Evolutionary conservation across 2,797 vertebrate species (phyloP).

Genomic region (Scolopax bukidnonensis): DNA sequence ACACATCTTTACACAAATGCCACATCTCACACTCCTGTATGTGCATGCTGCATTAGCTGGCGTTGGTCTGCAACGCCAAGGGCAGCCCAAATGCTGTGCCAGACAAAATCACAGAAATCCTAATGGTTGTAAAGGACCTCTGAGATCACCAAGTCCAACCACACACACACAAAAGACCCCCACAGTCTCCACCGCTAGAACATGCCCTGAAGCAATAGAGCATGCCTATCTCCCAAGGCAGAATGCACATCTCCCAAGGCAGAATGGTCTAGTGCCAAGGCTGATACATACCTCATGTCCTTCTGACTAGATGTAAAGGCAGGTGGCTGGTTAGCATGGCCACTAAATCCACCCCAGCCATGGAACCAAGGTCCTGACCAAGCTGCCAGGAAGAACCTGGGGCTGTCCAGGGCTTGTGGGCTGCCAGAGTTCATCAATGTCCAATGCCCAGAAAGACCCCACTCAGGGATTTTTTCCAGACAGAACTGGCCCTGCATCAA

Average conservation of each 20-base stretch:
- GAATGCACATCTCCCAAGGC: background rate
- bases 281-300: background rate
- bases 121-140: too few species aligned
- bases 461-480: background rate
- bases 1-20: background rate
- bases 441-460: background rate
- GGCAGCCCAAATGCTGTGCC: background rate
- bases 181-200: too few species aligned
- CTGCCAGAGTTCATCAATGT: background rate
- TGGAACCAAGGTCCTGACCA: background rate
- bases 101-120: background rate
- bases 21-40: background rate
- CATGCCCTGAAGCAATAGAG: too few species aligned
- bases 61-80: background rate
- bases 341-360: background rate
- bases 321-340: background rate
- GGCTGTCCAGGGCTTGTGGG: background rate
- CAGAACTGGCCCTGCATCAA: background rate
- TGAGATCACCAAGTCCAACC: too few species aligned
- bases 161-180: too few species aligned
- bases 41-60: background rate
- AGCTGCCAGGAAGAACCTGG: fast-evolving
- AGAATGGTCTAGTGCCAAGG: background rate
- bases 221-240: background rate
- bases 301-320: background rate